A percentile compares a stretch with the other conserved stretches of the same genome.
Conservation (phyloP, 2,113 vertebrate species). For the Oryctolagus cuniculus region DNA sequence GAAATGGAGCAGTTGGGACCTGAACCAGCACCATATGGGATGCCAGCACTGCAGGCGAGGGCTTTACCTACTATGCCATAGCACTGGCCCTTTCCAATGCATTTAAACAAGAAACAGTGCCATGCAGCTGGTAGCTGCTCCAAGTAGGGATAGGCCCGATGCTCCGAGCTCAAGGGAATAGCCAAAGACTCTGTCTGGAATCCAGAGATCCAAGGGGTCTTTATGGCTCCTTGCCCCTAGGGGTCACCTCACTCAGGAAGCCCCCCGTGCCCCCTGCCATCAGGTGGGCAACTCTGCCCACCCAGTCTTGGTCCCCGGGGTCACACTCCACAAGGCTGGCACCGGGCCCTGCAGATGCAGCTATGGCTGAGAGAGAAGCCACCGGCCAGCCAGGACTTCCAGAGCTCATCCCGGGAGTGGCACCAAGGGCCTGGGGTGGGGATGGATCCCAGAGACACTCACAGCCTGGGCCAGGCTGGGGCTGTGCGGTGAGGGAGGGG, state of each 20-base stretch:
- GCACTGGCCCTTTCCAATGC: not conserved
- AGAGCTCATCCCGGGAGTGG: not conserved
- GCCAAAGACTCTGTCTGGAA: not conserved
- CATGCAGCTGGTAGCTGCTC: not conserved
- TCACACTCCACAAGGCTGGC: not conserved
- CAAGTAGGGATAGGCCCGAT: not conserved
- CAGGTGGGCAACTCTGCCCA: rapidly evolving
- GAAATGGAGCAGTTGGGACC: too few species aligned
- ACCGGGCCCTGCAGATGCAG: too few species aligned
- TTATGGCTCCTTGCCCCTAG: not conserved
- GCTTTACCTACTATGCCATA: too few species aligned
- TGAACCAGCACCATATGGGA: too few species aligned
- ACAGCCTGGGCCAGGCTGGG: not conserved
- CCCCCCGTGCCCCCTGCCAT: too few species aligned
- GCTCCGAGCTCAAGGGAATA: not conserved
- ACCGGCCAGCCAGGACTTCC: not conserved
- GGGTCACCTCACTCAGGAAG: too few species aligned
- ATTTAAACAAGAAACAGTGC: slow-evolving; percentile 14
- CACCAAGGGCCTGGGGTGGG: not conserved
- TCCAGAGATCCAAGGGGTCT: not conserved
- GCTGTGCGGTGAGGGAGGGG: too few species aligned
- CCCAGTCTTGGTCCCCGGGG: too few species aligned
- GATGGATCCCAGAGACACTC: not conserved
- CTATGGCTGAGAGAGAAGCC: not conserved
- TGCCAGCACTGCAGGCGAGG: too few species aligned